Evolutionary conservation across 2,888 invertebrate genomes (phyloP), one percentile per base, ranked within the genome.

Genomic region (Eugnorisma glareosa): DNA sequence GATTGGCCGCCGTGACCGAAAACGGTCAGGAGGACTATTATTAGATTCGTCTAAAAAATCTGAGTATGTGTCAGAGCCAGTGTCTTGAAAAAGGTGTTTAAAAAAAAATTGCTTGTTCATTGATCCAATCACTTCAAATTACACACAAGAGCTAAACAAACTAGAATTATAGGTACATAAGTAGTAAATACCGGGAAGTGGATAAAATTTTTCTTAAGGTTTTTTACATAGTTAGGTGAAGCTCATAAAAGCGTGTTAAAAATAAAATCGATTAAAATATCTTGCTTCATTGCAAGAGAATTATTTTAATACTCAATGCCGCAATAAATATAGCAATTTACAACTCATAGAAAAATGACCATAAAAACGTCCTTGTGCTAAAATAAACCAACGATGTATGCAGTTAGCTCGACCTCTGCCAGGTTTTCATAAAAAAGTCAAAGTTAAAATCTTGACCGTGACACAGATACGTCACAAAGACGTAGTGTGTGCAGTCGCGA

Each of bases 391-490:
- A 63, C 63, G 11, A 73, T 73, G 40, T 79, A 45, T 83, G 84
- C 67, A 67, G 4, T 57, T 21, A 18, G 45, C 57, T 72, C 54
- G 45, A 71, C 71, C 57, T 70, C 68, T 69, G 68, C 67, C 72
- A 79, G 64, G 80, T 73, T 79, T 76, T 79, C 79, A 84, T 85
- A 81, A 74, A 81, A 82, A 80, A 81, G 79, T 88, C 81, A 84
- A 79, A 80, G 83, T 83, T 86, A 77, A 78, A 67, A 75, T 71
- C 59, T 78, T 89, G 90, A 82, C 89, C 90, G 79, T 89, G 89
- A 89, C 89, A 87, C 64, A 63, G 61, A 79, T 86, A 67, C 75
- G 59, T 61, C 73, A 76, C 31, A 72, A 79, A 84, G 71, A 84
- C 59, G 18, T 67, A 70, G 70, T 76, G 83, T 86, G 51, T 77